Conservation (phyloP, 2,888 invertebrate species). For the Tanytarsus gracilentus region DNA sequence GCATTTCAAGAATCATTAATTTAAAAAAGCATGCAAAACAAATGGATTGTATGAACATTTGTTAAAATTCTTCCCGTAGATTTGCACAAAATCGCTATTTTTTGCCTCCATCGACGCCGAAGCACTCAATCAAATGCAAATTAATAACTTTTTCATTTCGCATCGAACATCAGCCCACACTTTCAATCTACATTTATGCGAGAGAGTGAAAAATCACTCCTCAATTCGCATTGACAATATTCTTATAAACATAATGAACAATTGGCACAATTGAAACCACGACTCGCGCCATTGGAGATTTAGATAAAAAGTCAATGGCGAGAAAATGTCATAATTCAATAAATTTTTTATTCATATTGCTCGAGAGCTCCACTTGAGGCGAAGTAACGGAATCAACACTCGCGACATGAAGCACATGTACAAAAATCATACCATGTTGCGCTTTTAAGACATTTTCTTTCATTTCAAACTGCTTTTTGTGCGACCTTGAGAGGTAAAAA, state of each 20-base stretch:
- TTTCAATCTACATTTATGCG: neutral
- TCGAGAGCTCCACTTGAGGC: no score
- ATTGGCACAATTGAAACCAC: no score
- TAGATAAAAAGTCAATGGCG: no score
- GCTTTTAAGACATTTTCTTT: neutral
- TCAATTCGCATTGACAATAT: no score
- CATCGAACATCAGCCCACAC: constrained; percentile 1
- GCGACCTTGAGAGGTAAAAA: neutral
- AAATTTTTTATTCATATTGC: no score
- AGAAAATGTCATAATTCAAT: no score
- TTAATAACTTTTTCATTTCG: constrained; percentile 1
- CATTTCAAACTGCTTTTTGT: neutral
- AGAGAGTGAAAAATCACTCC: no score
- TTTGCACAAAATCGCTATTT: neutral
- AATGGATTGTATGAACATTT: constrained; percentile 2
- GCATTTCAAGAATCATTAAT: constrained; percentile 13
- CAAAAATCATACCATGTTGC: neutral
- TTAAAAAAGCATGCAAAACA: constrained; percentile 1
- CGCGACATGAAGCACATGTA: neutral
- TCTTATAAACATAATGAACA: no score
- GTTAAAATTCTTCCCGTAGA: neutral
- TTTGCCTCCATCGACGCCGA: neutral
- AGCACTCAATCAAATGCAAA: constrained; percentile 9
- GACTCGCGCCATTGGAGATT: no score
- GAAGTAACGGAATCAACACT: constrained; percentile 3